A percentile compares a stretch with the other conserved stretches of the same genome.
Evolutionary conservation across 1,140 invertebrate species (phyloP).

Genomic region (Pectinophora gossypiella): DNA sequence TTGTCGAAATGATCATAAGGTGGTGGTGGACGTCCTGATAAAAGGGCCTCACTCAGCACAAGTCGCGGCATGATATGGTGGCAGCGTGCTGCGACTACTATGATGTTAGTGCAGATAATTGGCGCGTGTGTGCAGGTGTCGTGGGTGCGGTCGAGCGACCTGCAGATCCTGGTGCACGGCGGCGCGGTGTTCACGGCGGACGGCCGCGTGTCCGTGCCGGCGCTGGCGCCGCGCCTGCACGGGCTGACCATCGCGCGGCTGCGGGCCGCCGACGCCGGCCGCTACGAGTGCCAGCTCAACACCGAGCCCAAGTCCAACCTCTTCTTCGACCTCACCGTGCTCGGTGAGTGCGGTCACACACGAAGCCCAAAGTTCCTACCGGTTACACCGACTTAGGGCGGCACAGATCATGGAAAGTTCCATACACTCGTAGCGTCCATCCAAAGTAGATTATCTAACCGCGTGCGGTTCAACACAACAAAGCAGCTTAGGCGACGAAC

Average conservation of each 20-base stretch:
- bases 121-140: no score
- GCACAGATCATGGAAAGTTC: background rate
- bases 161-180: constrained; percentile 85
- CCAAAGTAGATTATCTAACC: background rate
- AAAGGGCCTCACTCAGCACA: no score
- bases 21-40: no score
- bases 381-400: no score
- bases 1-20: no score
- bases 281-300: constrained; percentile 88
- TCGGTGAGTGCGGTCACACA: no score
- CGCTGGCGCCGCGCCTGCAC: constrained; percentile 9
- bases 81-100: no score
- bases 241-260: constrained; percentile 80
- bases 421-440: background rate
- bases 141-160: constrained; percentile 84
- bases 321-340: constrained; percentile 79
- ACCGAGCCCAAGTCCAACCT: constrained; percentile 87
- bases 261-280: constrained; percentile 79
- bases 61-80: no score
- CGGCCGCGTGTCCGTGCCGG: constrained; percentile 73
- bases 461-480: no score
- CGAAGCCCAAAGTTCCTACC: no score
- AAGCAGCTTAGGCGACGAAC: no score
- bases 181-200: constrained; percentile 83
- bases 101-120: no score